Evolutionary conservation across 2,888 invertebrate species (phyloP).

Genomic region (Calliphora vomitoria): DNA sequence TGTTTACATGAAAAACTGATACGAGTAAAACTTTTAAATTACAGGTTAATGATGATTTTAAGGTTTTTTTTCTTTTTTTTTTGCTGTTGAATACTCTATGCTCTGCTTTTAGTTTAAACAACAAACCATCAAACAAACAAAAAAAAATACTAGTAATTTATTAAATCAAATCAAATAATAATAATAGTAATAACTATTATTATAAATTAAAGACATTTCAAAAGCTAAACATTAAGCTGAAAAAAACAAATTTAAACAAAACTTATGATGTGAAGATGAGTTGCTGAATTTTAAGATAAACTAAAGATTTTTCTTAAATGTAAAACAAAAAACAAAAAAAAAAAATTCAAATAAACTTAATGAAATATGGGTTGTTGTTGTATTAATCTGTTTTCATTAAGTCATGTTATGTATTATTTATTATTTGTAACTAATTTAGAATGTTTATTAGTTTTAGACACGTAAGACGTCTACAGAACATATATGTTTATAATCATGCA

Average conservation of each 20-base stretch:
- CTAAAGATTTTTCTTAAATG: background rate
- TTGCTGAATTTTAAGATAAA: slow-evolving; percentile 34
- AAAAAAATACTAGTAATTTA: slow-evolving; percentile 62
- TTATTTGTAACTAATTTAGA: slow-evolving; percentile 21
- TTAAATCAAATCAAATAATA: slow-evolving; percentile 62
- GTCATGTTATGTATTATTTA: slow-evolving; percentile 8
- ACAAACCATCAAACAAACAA: background rate
- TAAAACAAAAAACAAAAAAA: background rate
- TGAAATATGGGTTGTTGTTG: slow-evolving; percentile 1
- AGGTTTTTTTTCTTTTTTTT: too few species aligned
- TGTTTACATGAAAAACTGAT: background rate
- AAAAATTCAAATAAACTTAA: too few species aligned
- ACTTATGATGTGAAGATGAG: slow-evolving; percentile 42
- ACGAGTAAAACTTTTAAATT: slow-evolving; percentile 54
- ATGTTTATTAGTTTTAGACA: background rate
- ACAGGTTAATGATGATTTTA: slow-evolving; percentile 56
- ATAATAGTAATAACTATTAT: slow-evolving; percentile 66
- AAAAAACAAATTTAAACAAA: slow-evolving; percentile 4
- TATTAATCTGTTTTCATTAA: slow-evolving; percentile 8
- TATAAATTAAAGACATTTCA: slow-evolving; percentile 60
- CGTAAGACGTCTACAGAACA: too few species aligned
- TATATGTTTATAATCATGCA: too few species aligned
- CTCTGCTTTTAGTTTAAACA: slow-evolving; percentile 17
- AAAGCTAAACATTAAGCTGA: slow-evolving; percentile 28
- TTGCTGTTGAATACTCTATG: background rate